phyloP scores from a whole-genome alignment of 2,888 invertebrate genomes.

The Linyphia triangularis region DNA sequence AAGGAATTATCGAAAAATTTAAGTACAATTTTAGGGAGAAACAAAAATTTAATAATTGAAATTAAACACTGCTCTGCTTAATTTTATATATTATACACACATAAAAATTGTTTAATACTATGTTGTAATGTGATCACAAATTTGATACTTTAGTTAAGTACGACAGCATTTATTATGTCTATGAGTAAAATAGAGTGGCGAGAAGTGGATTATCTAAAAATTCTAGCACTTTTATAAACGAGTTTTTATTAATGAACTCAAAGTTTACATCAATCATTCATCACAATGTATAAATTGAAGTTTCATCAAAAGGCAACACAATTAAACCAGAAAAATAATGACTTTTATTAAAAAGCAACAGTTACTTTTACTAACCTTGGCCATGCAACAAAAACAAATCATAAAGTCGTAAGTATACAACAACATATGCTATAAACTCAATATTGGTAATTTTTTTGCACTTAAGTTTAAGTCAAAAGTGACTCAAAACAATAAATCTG shows the following conservation, averaged over 20 bases:
- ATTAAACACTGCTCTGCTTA: too few species aligned
- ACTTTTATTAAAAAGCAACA: slow-evolving; percentile 71
- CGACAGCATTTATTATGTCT: too few species aligned
- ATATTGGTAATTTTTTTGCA: slow-evolving; percentile 52
- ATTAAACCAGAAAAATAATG: slow-evolving; percentile 66
- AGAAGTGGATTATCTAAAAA: background rate
- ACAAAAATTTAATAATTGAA: too few species aligned
- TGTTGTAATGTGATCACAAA: too few species aligned
- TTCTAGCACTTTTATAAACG: background rate
- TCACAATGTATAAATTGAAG: background rate
- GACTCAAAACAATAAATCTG: slow-evolving; percentile 41
- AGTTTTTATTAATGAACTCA: background rate
- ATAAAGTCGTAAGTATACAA: slow-evolving; percentile 52
- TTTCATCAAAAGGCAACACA: slow-evolving; percentile 18
- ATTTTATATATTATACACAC: too few species aligned
- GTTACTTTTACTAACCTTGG: slow-evolving; percentile 70
- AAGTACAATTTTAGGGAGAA: too few species aligned
- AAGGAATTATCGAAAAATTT: too few species aligned
- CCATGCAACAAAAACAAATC: slow-evolving; percentile 71
- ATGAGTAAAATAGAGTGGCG: too few species aligned
- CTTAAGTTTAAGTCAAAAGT: slow-evolving; percentile 34
- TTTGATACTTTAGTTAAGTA: too few species aligned
- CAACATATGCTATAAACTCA: slow-evolving; percentile 58
- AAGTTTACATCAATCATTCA: slow-evolving; percentile 4
- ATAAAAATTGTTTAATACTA: too few species aligned